phyloP scores from a whole-genome alignment of 2,113 vertebrate genomes.

The Pseudopipra pipra region DNA sequence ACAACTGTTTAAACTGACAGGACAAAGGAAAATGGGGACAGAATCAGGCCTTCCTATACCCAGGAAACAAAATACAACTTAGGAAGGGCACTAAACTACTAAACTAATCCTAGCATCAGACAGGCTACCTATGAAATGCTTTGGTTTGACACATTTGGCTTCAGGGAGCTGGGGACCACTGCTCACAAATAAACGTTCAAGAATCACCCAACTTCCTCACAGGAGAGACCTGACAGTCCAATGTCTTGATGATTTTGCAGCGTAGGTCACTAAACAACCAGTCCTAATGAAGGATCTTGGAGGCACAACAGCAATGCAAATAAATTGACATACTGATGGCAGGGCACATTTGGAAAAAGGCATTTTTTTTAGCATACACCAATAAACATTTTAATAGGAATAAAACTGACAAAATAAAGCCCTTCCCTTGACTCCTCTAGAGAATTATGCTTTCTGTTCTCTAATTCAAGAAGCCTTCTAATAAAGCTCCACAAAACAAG shows the following conservation, averaged over 20 bases:
- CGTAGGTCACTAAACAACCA: background rate
- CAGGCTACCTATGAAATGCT: background rate
- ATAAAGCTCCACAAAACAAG: background rate
- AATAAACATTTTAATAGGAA: background rate
- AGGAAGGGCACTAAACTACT: background rate
- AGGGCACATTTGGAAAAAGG: background rate
- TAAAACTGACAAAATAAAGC: background rate
- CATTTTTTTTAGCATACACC: background rate
- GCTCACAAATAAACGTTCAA: background rate
- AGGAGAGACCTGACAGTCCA: background rate
- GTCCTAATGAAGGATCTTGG: background rate
- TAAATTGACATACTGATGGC: background rate
- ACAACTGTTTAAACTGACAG: background rate
- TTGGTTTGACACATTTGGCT: background rate
- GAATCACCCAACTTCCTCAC: background rate
- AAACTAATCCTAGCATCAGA: background rate
- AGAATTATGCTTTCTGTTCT: background rate
- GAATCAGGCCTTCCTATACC: background rate
- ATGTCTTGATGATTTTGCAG: background rate
- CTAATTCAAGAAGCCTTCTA: background rate
- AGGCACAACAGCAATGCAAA: background rate
- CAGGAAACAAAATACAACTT: background rate
- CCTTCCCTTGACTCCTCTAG: background rate
- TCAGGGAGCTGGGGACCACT: background rate
- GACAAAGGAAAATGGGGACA: background rate